Base-by-base conservation (phyloP, 2,888 invertebrate genomes). In the Amblyteles armatorius region DNA sequence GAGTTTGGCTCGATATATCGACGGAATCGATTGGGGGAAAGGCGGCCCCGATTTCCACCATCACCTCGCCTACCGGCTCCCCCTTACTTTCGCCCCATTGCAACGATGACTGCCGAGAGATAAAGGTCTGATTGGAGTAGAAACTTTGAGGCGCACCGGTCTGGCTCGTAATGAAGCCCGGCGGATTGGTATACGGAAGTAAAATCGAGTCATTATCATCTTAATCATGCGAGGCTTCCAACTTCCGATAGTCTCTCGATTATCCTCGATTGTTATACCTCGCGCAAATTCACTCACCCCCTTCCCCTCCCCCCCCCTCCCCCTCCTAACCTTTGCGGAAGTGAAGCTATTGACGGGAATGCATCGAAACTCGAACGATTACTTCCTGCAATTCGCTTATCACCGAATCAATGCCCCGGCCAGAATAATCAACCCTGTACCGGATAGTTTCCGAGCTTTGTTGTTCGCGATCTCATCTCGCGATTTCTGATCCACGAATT, bases 121-220 rank as follows among this genome's bases (percentile, higher is more conserved):
- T 85, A 85, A 82, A 85, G 85, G 82, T 83, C 85, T 85, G 85
- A 93, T 93, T 92, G 92, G 91, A 90, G 89, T 91, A 89, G 89
- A 87, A 91, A 92, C 90, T 92, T 89, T 88, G 86, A 89, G 88
- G 89, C 86, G 87, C 88, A 86, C 88, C 85, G 77, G 82, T 82
- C 73, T 65, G 60, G 67, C 80, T 85, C 85, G 91, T 92, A 93
- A 93, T 92, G 92, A 92, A 91, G 90, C 90, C 88, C 87, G 86
- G 88, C 87, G 88, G 88, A 88, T 90, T 77, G 68, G 68, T 80
- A 22, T 76, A 73, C 72, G 69, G 77, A 83, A 85, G 79, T 83
- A 80, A 85, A 85, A 85, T 78, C 79, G 82, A 89, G 90, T 90
- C 90, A 89, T 90, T 91, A 90, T 90, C 87, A 89, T 90, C 87